Base-by-base conservation (phyloP, 2,797 vertebrate species). In the Podarcis siculus region DNA sequence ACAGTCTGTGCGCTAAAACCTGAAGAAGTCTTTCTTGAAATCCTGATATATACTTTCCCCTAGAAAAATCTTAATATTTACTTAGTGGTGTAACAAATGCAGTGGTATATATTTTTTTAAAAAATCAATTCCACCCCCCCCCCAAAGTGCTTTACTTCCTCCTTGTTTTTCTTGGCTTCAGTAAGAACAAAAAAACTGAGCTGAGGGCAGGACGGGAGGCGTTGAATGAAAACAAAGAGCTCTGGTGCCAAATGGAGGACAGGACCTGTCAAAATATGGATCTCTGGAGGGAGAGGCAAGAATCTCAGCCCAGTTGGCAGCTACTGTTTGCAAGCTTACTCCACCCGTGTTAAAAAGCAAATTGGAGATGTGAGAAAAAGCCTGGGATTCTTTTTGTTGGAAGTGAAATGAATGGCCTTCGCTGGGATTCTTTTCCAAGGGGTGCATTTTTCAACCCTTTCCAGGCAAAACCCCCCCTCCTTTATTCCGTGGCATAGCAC, bases 121-220 rank as follows among this genome's bases (percentile, higher is more conserved):
- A 81, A 94, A 75, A 94, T 15, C 49, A 55, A 55, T 55, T 45
- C 13, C 12, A 71, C 93, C 93, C 94, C 92, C 95, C 95, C 91
- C 93, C 93, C 94, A 91, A 86, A 92, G 37, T 94, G 86, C 90
- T 95, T 92, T 94, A 92, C 94, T 95, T 89, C 93, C 83, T 90
- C 95, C 90, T 95, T 96, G 93, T 96, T 97, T 94, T 94, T 95
- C 91, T 96, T 97, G 95, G 96, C 95, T 93, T 15, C 27, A 82
- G 55, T 7, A 58, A 91, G 90, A 93, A 92, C 84, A 75, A 92
- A 89, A 93, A 95, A 84, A 71, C 91, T 87, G 92, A 55, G 85
- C 88, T 91, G 39, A 35, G 35, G 61, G 42, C 13, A 30, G 66
- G 8, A 75, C 30, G 21, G 39, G 77, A 78, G 64, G 66, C 75